Evolutionary conservation across 2,797 vertebrate genomes (phyloP).

Genomic region (Acestrorhynchus altus): DNA sequence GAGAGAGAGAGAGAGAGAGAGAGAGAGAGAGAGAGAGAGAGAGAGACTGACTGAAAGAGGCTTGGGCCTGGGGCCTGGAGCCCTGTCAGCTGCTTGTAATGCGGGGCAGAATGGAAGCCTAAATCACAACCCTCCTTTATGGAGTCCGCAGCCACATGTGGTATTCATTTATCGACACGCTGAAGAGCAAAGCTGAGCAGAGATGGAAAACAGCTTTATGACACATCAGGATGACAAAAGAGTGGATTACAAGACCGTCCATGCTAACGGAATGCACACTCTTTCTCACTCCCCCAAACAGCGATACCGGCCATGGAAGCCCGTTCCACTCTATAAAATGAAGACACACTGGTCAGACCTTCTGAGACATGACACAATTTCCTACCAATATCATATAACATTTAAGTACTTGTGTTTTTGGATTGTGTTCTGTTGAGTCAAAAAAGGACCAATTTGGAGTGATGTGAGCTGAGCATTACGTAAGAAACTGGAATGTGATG

Average conservation of each 20-base stretch:
- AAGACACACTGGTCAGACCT: constrained; percentile 46
- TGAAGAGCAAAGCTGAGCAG: constrained; percentile 67
- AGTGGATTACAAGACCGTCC: constrained; percentile 72
- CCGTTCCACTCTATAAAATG: constrained; percentile 41
- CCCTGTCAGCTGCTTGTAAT: constrained; percentile 74
- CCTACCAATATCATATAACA: constrained; percentile 58
- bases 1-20: neutral
- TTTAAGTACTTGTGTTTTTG: constrained; percentile 28
- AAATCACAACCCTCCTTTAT: constrained; percentile 71
- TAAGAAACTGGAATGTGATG: constrained; percentile 23
- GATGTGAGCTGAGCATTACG: neutral
- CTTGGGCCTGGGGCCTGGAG: constrained; percentile 69
- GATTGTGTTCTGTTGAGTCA: constrained; percentile 3
- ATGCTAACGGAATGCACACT: constrained; percentile 60
- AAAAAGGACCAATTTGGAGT: constrained; percentile 5
- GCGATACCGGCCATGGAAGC: constrained; percentile 47
- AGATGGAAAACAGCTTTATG: constrained; percentile 80
- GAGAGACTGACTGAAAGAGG: neutral
- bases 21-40: neutral
- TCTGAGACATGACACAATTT: constrained; percentile 61
- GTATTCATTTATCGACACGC: constrained; percentile 80
- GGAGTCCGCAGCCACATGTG: constrained; percentile 73
- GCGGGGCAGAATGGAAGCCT: constrained; percentile 69
- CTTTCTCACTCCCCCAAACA: constrained; percentile 58
- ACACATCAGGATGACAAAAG: constrained; percentile 77